Evolutionary conservation across 37 sponge, comb jelly and placozoan genomes (phyloP).

Genomic region (Spongia lamella): DNA sequence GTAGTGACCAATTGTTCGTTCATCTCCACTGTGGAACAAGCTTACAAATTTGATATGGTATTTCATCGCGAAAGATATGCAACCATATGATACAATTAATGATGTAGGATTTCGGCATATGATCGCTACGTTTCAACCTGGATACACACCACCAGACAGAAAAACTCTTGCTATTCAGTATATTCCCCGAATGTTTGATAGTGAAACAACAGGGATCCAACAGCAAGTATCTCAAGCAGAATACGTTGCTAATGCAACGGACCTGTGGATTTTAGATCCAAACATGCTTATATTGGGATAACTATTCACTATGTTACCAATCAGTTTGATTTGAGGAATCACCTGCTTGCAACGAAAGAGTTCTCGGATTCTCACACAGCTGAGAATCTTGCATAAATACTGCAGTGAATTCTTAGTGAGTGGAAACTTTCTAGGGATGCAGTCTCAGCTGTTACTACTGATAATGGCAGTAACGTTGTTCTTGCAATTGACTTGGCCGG

Average conservation of each 20-base stretch:
- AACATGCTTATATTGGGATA: conserved; percentile 40
- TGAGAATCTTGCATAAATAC: conserved; percentile 17
- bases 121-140: conserved; percentile 26
- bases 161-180: conserved; percentile 18
- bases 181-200: conserved; percentile 24
- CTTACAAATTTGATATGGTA: neutral
- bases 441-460: conserved; percentile 18
- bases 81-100: conserved; percentile 21
- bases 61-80: conserved; percentile 17
- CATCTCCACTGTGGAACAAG: neutral
- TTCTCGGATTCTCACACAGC: conserved; percentile 41
- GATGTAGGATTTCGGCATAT: conserved; percentile 39
- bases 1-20: too few species aligned
- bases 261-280: conserved; percentile 47
- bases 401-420: conserved; percentile 12
- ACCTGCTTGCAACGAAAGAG: conserved; percentile 28
- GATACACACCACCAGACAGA: conserved; percentile 26
- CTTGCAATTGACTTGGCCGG: neutral
- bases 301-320: conserved; percentile 29
- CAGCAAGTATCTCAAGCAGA: neutral
- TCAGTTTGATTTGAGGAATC: neutral
- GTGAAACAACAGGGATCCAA: neutral
- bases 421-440: conserved; percentile 9
- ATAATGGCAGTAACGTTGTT: conserved; percentile 19
- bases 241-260: conserved; percentile 31